phyloP scores from a whole-genome alignment of 2,113 vertebrate species.

The Macrotus californicus region DNA sequence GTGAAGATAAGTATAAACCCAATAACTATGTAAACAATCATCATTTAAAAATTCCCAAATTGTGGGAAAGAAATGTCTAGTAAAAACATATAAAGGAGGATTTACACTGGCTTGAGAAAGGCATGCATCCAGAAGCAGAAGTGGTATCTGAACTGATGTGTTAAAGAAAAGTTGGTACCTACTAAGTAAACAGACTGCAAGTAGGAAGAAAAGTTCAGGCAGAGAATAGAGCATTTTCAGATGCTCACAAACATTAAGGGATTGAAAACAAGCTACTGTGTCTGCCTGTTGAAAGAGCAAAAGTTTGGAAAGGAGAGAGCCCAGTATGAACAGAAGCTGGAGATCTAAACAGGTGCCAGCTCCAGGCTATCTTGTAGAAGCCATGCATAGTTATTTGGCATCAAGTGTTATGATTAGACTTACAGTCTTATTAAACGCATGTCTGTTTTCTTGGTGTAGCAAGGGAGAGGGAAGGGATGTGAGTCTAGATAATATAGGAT shows the following conservation, averaged over 20 bases:
- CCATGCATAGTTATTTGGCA: too few species aligned
- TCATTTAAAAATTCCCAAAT: not conserved
- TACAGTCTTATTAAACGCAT: not conserved
- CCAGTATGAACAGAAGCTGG: not conserved
- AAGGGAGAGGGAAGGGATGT: not conserved
- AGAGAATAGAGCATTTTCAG: not conserved
- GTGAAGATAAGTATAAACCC: not conserved
- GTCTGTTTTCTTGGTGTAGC: not conserved
- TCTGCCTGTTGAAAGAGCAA: not conserved
- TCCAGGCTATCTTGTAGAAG: not conserved
- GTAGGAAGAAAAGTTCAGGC: not conserved
- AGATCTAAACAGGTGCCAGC: not conserved
- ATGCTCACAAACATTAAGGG: accelerated
- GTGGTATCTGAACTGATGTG: not conserved
- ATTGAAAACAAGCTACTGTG: not conserved
- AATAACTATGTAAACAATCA: not conserved
- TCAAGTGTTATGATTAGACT: not conserved
- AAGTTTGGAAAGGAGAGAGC: accelerated
- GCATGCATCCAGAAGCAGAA: not conserved
- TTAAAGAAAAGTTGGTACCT: not conserved
- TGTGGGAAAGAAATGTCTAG: not conserved
- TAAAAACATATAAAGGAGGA: not conserved
- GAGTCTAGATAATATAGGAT: not conserved
- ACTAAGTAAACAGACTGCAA: not conserved
- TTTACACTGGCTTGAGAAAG: not conserved